Percentiles rank a stretch among this genome's conserved stretches.
phyloP scores from a whole-genome alignment of 2,113 vertebrate genomes.

The Thunnus maccoyii region DNA sequence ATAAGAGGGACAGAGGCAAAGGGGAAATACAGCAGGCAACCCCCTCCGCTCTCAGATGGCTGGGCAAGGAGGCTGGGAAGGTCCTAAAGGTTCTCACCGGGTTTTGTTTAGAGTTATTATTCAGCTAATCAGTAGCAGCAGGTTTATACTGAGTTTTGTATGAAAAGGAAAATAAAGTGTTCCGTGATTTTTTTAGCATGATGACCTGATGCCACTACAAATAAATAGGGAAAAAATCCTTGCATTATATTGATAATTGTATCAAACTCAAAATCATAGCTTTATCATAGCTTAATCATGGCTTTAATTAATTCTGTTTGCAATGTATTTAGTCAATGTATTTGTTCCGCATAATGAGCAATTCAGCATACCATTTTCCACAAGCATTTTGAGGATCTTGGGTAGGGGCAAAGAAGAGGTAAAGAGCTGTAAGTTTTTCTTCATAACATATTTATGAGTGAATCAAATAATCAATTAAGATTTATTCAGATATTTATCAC shows the following conservation, averaged over 20 bases:
- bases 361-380: no score
- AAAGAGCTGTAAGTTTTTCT: no score
- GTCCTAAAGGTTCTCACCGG: slow-evolving; percentile 6
- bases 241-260: background rate
- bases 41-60: slow-evolving; percentile 9
- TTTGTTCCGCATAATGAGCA: no score
- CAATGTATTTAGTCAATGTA: no score
- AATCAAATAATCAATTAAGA: no score
- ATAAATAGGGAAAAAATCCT: background rate
- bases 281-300: no score
- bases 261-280: no score
- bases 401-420: no score
- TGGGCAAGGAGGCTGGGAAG: slow-evolving; percentile 61
- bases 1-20: slow-evolving; percentile 15
- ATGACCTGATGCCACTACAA: background rate
- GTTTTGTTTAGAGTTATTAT: background rate
- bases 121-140: background rate
- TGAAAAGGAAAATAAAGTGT: background rate
- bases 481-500: no score
- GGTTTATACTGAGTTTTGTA: background rate
- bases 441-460: no score
- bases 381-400: no score
- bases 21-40: slow-evolving; percentile 17
- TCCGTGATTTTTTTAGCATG: background rate
- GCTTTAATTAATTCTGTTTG: no score